Conservation (phyloP, 2,797 vertebrate genomes). For the Ctenochaetus hawaiiensis region DNA sequence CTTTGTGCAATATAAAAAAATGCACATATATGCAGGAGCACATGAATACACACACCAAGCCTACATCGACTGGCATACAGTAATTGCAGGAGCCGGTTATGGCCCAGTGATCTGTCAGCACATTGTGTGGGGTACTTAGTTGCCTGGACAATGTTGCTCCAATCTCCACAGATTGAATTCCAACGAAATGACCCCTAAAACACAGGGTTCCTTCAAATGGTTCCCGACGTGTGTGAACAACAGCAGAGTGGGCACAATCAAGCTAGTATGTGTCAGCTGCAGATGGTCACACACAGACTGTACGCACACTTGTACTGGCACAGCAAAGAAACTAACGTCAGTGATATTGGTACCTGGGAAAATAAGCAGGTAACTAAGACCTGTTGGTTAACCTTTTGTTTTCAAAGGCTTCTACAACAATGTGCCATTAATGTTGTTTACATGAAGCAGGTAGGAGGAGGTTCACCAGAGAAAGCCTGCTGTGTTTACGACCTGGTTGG, state of each 20-base stretch:
- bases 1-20: slow-evolving; percentile 60
- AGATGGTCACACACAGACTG: slow-evolving; percentile 4
- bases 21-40: slow-evolving; percentile 31
- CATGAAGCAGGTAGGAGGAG: slow-evolving; percentile 41
- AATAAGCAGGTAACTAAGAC: not conserved
- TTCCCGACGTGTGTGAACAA: slow-evolving; percentile 45
- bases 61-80: slow-evolving; percentile 24
- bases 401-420: slow-evolving; percentile 33
- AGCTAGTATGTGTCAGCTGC: not conserved
- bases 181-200: slow-evolving; percentile 62
- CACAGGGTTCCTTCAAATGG: slow-evolving; percentile 46
- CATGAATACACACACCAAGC: slow-evolving; percentile 36
- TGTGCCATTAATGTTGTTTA: slow-evolving; percentile 46
- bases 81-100: slow-evolving; percentile 60
- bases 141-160: slow-evolving; percentile 66
- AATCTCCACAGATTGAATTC: slow-evolving; percentile 64
- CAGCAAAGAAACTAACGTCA: not conserved
- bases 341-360: not conserved
- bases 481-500: slow-evolving; percentile 60
- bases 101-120: slow-evolving; percentile 64
- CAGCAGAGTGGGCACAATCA: slow-evolving; percentile 42
- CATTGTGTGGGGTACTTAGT: slow-evolving; percentile 55
- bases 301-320: not conserved
- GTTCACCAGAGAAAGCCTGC: slow-evolving; percentile 39
- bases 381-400: not conserved